Percentiles rank a stretch among this genome's conserved stretches.
phyloP scores from a whole-genome alignment of 2,888 invertebrate species.

The Dryadula phaetusa region DNA sequence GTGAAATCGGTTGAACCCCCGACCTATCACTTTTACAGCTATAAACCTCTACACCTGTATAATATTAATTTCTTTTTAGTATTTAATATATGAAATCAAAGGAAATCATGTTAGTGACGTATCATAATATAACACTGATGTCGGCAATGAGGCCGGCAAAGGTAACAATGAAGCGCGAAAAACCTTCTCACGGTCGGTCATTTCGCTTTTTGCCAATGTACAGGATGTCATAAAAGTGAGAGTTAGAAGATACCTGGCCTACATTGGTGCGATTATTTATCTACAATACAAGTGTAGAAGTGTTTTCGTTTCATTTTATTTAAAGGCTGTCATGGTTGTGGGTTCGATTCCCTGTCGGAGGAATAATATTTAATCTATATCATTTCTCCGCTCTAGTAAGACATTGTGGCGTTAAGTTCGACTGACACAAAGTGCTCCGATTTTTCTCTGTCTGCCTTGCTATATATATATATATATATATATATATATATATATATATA shows the following conservation, averaged over 20 bases:
- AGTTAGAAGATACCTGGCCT: conserved; percentile 32
- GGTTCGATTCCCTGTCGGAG: too few relatives aligned
- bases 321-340: too few relatives aligned
- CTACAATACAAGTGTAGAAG: background rate
- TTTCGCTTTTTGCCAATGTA: conserved; percentile 16
- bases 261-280: background rate
- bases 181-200: conserved; percentile 29
- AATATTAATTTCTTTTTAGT: background rate
- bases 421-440: too few relatives aligned
- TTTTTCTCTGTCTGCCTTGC: too few relatives aligned
- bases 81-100: background rate
- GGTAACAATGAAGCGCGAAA: conserved; percentile 12
- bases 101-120: background rate
- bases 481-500: too few relatives aligned
- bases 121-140: background rate
- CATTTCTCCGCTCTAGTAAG: too few relatives aligned
- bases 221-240: conserved; percentile 38
- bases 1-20: too few relatives aligned
- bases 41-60: too few relatives aligned
- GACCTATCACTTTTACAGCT: too few relatives aligned
- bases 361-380: too few relatives aligned
- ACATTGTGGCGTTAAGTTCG: too few relatives aligned
- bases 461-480: too few relatives aligned
- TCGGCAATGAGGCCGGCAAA: background rate
- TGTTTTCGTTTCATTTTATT: background rate